Base-by-base conservation (phyloP, 35 echinoderm and acorn worm genomes). In the Antedon bifida region DNA sequence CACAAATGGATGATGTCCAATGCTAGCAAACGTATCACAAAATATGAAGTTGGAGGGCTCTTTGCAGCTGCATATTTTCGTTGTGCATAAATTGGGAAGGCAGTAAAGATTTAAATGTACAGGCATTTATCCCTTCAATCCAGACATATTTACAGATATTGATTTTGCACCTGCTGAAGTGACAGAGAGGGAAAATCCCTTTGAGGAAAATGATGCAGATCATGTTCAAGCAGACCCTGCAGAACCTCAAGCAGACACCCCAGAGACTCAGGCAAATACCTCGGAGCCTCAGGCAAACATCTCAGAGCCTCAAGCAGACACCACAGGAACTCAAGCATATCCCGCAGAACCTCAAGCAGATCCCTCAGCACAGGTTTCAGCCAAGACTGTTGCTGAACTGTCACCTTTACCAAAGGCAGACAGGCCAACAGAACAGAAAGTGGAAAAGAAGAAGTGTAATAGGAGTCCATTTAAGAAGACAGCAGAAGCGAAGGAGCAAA, bases 1-100 rank as follows among this genome's bases (percentile, higher is more conserved):
- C 55, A 55, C 80, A 82, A 82, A 26, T 82, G 80, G 80, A 82
- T 82, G 80, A 64, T 21, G 19, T 64, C 51, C 51, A 64, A 64
- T 64, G 19, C 51, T 64, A 21, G 51, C 9, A 64, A 64, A 23
- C 5, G 23, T 16, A 64, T 64, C 26, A 64, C 51, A 64, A 8
- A 64, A 64, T 23, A 64, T 64, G 51, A 64, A 64, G 5, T 64
- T 64, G 51, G 51, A 12, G 51, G 26, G 5, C 51, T 64, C 51
- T 64, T 64, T 64, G 51, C 51, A 64, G 51, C 51, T 64, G 51
- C 5, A 64, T 64, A 23, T 64, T 64, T 64, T 21, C 5, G 51
- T 8, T 64, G 51, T 64, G 51, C 51, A 64, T 64, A 8, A 64
- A 21, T 64, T 64, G 51, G 51, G 26, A 64, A 64, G 51, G 51